A percentile compares a stretch with the other conserved stretches of the same genome.
These are phyloP conservation scores for Neoarius graeffei DNA, from an alignment of 2,113 vertebrate species.

Conservation along the genomic window DNA sequence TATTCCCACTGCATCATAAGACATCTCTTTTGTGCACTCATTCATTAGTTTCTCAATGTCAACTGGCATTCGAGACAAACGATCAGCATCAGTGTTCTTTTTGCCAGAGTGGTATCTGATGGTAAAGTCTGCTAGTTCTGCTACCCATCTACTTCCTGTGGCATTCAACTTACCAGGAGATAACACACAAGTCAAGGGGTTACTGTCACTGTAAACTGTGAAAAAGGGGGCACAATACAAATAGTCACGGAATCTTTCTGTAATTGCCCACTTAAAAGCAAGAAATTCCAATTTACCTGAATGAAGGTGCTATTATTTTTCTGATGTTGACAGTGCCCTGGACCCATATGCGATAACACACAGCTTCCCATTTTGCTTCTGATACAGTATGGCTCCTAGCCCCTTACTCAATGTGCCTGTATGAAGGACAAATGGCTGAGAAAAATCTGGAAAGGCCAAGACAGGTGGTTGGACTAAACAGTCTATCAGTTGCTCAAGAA, in stretches of 20 bases:
- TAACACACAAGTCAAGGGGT: no score
- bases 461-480: background rate
- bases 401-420: background rate
- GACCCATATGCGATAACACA: conserved; percentile 12
- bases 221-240: no score
- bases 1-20: no score
- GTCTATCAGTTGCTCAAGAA: background rate
- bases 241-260: no score
- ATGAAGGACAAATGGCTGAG: background rate
- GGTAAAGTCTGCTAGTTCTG: background rate
- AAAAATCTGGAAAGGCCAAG: background rate
- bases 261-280: no score
- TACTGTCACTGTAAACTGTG: no score
- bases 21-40: no score
- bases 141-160: background rate
- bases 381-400: conserved; percentile 5
- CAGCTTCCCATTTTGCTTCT: background rate
- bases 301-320: no score
- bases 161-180: no score
- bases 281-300: no score
- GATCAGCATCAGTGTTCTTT: background rate
- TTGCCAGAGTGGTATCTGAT: background rate
- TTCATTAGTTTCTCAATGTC: background rate
- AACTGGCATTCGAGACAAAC: background rate
- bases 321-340: background rate